Base-by-base conservation (phyloP, 2,797 vertebrate genomes). In the Falco peregrinus region DNA sequence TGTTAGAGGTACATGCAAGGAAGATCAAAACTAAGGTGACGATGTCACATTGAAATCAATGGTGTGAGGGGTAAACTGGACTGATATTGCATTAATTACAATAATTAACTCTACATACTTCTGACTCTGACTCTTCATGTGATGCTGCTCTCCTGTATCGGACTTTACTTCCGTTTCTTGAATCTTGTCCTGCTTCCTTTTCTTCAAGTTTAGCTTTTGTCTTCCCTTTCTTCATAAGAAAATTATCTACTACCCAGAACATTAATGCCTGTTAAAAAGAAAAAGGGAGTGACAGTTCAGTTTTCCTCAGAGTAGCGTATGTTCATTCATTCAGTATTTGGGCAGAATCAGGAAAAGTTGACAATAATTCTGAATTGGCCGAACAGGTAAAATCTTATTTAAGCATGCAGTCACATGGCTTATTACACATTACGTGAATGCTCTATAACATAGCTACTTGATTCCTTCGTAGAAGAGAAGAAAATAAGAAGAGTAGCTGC, bases 161-260 rank as follows among this genome's bases (percentile, higher is more conserved):
- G 89, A 99, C 98, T 97, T 99, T 99, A 96, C 98, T 99, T 96
- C 98, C 99, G 31, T 99, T 99, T 71, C 99, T 98, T 3, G 98
- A 98, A 91, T 99, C 99, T 65, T 99, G 99, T 74, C 97, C 98
- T 47, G 96, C 97, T 93, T 98, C 99, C 84, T 99, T 98, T 97
- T 99, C 99, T 98, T 99, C 99, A 53, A 98, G 96, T 95, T 99
- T 99, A 97, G 99, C 99, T 99, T 99, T 99, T 98, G 99, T 99
- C 96, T 98, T 99, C 88, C 99, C 98, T 97, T 99, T 99, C 97
- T 99, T 99, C 99, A 99, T 99, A 77, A 99, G 98, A 96, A 99
- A 99, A 95, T 99, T 99, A 98, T 99, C 99, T 63, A 99, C 99
- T 89, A 99, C 99, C 99, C 99, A 99, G 97, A 99, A 99, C 99